phyloP scores from a whole-genome alignment of 2,113 vertebrate genomes.

The Phrynosoma blainvillii region DNA sequence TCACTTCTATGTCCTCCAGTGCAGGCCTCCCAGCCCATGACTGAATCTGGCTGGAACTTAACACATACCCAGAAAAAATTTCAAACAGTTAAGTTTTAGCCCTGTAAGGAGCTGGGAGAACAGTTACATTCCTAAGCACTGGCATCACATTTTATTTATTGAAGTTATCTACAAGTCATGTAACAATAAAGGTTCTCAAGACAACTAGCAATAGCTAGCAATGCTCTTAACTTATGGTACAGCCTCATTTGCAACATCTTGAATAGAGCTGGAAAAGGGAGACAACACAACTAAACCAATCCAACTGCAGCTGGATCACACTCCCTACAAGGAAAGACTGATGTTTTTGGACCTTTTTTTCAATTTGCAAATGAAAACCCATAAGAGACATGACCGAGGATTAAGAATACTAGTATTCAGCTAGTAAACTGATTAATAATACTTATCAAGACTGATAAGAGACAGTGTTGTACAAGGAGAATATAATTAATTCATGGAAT shows the following conservation, averaged over 20 bases:
- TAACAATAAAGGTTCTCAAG: not conserved
- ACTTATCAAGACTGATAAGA: not conserved
- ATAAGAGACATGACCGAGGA: not conserved
- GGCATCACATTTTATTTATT: too few relatives aligned
- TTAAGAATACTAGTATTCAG: not conserved
- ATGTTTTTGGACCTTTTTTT: not conserved
- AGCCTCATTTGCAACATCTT: not conserved
- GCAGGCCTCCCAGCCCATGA: not conserved
- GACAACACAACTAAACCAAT: not conserved
- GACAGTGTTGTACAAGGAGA: not conserved
- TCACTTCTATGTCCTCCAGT: not conserved
- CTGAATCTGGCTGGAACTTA: not conserved
- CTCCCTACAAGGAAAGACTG: not conserved
- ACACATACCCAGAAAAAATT: not conserved
- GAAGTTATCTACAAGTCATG: not conserved
- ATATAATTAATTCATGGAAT: not conserved
- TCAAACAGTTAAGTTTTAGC: not conserved
- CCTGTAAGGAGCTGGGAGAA: not conserved
- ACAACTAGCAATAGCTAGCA: not conserved
- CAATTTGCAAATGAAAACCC: not conserved
- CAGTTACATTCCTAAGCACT: not conserved
- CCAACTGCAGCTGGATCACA: not conserved
- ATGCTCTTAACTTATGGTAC: not conserved
- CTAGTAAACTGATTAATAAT: not conserved
- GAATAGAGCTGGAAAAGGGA: not conserved